These are phyloP conservation scores for Neuroterus valhalla DNA, from an alignment of 1,140 invertebrate genomes.

Conservation along the genomic window DNA sequence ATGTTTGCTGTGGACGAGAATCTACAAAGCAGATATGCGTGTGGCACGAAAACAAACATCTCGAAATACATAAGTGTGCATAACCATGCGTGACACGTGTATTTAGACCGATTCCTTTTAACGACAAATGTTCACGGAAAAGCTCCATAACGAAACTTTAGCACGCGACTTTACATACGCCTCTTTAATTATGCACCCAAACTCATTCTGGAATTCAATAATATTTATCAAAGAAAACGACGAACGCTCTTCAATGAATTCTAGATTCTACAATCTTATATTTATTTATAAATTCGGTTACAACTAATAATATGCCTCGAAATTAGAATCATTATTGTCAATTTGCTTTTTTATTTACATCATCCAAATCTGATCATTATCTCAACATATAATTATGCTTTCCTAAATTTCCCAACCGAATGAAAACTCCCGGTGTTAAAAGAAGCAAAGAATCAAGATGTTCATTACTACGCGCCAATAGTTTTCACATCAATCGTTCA, in stretches of 20 bases:
- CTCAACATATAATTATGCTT: no score
- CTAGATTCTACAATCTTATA: not conserved
- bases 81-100: constrained; percentile 29
- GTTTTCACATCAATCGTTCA: no score
- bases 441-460: no score
- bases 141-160: constrained; percentile 19
- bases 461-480: no score
- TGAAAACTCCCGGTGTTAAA: no score
- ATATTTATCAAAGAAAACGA: not conserved
- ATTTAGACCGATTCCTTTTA: constrained; percentile 26
- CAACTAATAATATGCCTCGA: not conserved
- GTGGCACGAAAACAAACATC: constrained; percentile 24
- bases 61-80: constrained; percentile 4
- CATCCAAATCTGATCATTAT: no score
- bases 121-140: constrained; percentile 25
- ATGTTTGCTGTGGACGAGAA: constrained; percentile 25
- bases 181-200: constrained; percentile 24
- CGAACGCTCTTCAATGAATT: not conserved
- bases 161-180: constrained; percentile 17
- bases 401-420: no score
- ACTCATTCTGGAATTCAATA: not conserved
- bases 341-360: no score
- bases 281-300: not conserved
- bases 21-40: constrained; percentile 19
- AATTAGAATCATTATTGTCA: no score